Percentiles rank a stretch among this genome's conserved stretches.
Evolutionary conservation across 2,888 invertebrate species (phyloP).

Genomic region (Sphaerophoria rueppellii): DNA sequence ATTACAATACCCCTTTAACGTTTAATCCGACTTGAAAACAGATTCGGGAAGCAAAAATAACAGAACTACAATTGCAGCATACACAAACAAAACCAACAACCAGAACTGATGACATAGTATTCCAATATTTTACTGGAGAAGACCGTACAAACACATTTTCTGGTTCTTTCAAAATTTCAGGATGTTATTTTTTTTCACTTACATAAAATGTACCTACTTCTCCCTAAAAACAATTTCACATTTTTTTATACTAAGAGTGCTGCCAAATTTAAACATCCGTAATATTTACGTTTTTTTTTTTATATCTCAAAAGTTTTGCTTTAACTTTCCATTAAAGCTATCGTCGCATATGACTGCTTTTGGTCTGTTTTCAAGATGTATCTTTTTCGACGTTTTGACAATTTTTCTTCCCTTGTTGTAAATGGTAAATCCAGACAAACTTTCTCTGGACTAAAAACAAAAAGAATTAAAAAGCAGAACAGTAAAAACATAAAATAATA

Average conservation of each 20-base stretch:
- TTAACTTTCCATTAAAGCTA: slow-evolving; percentile 1
- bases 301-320: not conserved
- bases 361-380: not conserved
- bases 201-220: not conserved
- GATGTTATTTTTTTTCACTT: no score
- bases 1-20: no score
- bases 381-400: slow-evolving; percentile 20
- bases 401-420: not conserved
- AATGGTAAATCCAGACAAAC: slow-evolving; percentile 24
- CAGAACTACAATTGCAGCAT: no score
- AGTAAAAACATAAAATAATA: slow-evolving; percentile 31
- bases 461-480: slow-evolving; percentile 9
- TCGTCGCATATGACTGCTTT: slow-evolving; percentile 19
- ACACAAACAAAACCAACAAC: no score
- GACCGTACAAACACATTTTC: no score
- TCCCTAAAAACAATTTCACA: not conserved
- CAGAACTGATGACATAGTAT: no score
- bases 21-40: no score
- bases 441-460: not conserved
- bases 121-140: no score
- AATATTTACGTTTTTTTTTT: slow-evolving; percentile 14
- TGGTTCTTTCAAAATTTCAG: no score
- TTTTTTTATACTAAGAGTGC: not conserved
- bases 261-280: not conserved
- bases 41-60: no score